Evolutionary conservation across 2,797 vertebrate genomes (phyloP), one percentile per base, ranked within the genome.

Genomic region (Galago senegalensis): DNA sequence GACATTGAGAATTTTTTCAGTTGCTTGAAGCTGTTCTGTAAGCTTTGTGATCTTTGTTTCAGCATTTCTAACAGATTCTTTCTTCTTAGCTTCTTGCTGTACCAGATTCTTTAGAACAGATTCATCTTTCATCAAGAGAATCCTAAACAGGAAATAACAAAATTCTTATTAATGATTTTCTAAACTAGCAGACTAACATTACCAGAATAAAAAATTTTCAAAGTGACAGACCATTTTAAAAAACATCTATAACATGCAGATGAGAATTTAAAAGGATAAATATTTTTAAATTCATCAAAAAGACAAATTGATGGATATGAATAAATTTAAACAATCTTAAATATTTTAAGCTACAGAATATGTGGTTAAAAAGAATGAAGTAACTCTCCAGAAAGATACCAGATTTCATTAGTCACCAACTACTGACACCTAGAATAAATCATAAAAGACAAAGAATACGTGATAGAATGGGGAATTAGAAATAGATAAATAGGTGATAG

Each of bases 51-150:
- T 99, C 95, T 99, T 99, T 77, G 98, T 98, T 98, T 99, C 99
- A 0, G 99, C 99, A 46, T 99, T 99, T 95, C 99, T 98, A 97
- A 99, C 99, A 7, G 99, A 99, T 97, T 99, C 99, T 11, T 98
- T 99, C 97, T 99, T 99, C 98, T 99, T 99, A 92, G 99, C 98
- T 97, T 99, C 99, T 98, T 99, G 99, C 72, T 99, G 99, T 63
- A 99, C 98, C n/a, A 99, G 98, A 85, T 99, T 99, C 96, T 99
- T 99, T 92, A 99, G 99, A 75, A 99, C 96, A 72, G 99, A 98
- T 97, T 99, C 99, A 95, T 99, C 99, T 93, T 99, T 99, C 98
- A 99, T 98, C 97, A 99, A 98, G 93, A 99, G 98, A 97, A 99
- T 98, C 91, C 99, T 99, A 97, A 43, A 89, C 34, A 13, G 43